Evolutionary conservation across 1,140 invertebrate genomes (phyloP), one percentile per base, ranked within the genome.

Genomic region (Coelopa frigida): DNA sequence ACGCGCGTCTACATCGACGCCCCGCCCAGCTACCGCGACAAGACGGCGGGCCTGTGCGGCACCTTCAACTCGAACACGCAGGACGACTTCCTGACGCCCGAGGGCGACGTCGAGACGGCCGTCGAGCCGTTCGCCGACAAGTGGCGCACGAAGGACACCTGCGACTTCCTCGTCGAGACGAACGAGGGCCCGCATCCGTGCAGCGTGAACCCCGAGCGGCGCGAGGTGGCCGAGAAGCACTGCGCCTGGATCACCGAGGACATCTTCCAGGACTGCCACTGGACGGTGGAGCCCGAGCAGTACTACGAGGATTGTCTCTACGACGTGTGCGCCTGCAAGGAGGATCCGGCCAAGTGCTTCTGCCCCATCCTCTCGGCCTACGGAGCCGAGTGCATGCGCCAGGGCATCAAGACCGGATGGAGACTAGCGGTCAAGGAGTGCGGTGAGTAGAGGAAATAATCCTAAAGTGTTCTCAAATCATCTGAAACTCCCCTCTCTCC

Each of bases 21-120:
- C 1, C 87, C 87, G 5, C 72, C 86, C 2, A 65, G 74, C 35
- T 83, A 88, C 53, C 74, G 79, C 23, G 81, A 79, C 46, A 74
- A 81, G 55, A 82, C 80, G 0, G 46, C 81, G 73, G 91, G 90
- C 48, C 73, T 95, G 5, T 95, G 91, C 58, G 91, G 91, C 15
- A 93, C 88, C 1, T 94, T 89, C 59, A 89, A 86, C 46, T 71
- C 78, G 11, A 91, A 89, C 58, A 87, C 89, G 59, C 84, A 84
- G 55, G 88, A 94, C 60, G 91, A 95, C 64, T 93, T 94, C 65
- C 57, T 87, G 5, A 93, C 90, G 0, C 85, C 84, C 0, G 84
- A 91, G 59, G 84, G 84, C 14, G 88, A 92, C 58, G 65, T 86
- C 0, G 89, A 93, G 59, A 79, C 84, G 33, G 76, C 82, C 1